Evolutionary conservation across 2,888 invertebrate genomes (phyloP), one percentile per base, ranked within the genome.

Genomic region (Cecidostiba fungosa): DNA sequence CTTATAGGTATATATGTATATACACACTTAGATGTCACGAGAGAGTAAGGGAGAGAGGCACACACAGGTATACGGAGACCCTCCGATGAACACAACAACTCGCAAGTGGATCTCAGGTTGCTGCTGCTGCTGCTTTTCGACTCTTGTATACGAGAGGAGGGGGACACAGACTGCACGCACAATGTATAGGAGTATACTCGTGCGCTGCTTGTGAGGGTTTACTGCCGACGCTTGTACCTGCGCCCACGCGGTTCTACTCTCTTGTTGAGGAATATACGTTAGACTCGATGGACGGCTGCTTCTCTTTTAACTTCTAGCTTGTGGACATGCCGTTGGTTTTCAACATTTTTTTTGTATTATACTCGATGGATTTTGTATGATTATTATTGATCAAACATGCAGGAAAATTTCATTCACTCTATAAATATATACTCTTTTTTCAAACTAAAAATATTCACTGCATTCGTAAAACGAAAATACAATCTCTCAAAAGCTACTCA

Each of bases 1-100:
- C 36, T 6, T 54, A 54, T 54, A 19, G 5, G 19, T 32, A 32
- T 26, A 23, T 14, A 3, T 10, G 8, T 12, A 16, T 12, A 36
- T 69, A 59, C 72, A 39, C 72, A 54, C 72, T 72, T 39, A 23
- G 26, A 74, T 81, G 66, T 82, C 82, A 76, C 69, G 82, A 72
- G 43, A 72, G 72, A 72, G 23, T 32, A 19, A 8, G n/a, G n/a
- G 43, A 23, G 43, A 72, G 72, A 43, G 72, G 72, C 39, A 39
- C 8, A 26, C 12, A 66, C 62, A 29, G 36, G 19, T 8, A 39
- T 70, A 39, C 36, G 39, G 39, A 39, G 36, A 19, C 72, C 36
- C 29, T 43, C 72, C 72, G 23, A 72, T 66, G 62, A 26, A 66
- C 62, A 26, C 62, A 43, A 36, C 14, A 72, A 72, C 54, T 59